Evolutionary conservation across 2,888 invertebrate genomes (phyloP).

Genomic region (Ectemnius lituratus): DNA sequence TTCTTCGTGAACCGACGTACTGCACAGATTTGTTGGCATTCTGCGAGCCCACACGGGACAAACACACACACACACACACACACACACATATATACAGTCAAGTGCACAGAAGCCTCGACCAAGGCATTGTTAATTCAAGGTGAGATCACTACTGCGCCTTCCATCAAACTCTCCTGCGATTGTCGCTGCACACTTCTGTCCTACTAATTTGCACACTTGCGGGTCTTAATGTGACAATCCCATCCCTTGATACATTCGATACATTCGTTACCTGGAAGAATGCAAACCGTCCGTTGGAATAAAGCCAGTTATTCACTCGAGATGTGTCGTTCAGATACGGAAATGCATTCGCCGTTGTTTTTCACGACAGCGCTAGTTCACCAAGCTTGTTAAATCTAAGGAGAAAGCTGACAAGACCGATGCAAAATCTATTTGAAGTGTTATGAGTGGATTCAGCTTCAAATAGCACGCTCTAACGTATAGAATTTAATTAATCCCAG

Average conservation of each 20-base stretch:
- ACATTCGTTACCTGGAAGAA: slow-evolving; percentile 24
- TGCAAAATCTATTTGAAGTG: slow-evolving; percentile 22
- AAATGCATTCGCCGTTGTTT: slow-evolving; percentile 64
- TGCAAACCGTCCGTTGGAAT: slow-evolving; percentile 45
- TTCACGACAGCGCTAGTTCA: slow-evolving; percentile 56
- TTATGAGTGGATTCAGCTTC: neutral
- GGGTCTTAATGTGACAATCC: no score
- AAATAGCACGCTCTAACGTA: neutral
- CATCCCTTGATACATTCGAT: neutral
- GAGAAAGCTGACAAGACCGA: slow-evolving; percentile 18
- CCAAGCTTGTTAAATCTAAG: slow-evolving; percentile 16
- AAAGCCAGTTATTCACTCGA: slow-evolving; percentile 46
- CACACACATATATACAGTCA: no score
- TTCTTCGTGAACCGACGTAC: slow-evolving; percentile 16
- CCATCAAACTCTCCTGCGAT: no score
- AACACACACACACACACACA: no score
- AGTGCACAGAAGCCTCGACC: no score
- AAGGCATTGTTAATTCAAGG: no score
- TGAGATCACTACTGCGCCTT: no score
- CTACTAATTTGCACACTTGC: no score
- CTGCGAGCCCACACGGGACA: no score
- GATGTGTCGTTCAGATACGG: slow-evolving; percentile 57
- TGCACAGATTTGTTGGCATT: no score
- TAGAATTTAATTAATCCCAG: slow-evolving; percentile 8
- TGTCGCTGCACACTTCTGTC: no score